Evolutionary conservation across 1,140 invertebrate genomes (phyloP), one percentile per base, ranked within the genome.

Genomic region (Tetramorium alpestre): DNA sequence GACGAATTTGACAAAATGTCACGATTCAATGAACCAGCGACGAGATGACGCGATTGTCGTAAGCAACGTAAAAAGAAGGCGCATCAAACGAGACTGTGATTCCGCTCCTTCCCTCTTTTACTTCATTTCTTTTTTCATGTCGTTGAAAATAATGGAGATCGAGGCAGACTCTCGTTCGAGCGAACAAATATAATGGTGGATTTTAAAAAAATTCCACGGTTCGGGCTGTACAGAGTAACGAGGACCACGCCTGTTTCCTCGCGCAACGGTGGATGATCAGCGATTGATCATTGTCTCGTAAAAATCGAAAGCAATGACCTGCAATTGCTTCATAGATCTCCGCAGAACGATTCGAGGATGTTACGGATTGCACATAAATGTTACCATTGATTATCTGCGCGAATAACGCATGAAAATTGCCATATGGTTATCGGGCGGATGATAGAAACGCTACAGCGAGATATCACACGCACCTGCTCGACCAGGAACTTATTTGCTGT

Each of bases 401-500:
- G 69, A 72, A 16, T 72, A 56, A 69, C 25, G 47, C 22, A 64
- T 87, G 22, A 86, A 81, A 73, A 88, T 87, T 25, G 41, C 41
- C 16, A 4, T 10, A 11, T 11, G 41, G 58, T 87, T 60, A 22
- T n/a, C 44, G n/a, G 16, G 33, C 25, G 69, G 10, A 51, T 69
- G 56, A 88, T 54, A 64, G 81, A 88, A 54, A 38, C 28, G 62
- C 13, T 33, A 65, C 60, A 22, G 10, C 65, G 54, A 85, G 44
- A 72, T 38, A 84, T 58, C 28, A 70, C 2, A 51, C 38, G 44
- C 67, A 85, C 44, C 56, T 72, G 54, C 73, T 67, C 65, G 70
- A 28, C 44, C 38, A 62, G 58, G 2, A 60, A 60, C 49, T 87
- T 87, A 73, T 88, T 90, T 88, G 81, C 85, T 85, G 80, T 89